Conservation (phyloP, 1,140 invertebrate genomes). For the Pseudobourletiella spinata region DNA sequence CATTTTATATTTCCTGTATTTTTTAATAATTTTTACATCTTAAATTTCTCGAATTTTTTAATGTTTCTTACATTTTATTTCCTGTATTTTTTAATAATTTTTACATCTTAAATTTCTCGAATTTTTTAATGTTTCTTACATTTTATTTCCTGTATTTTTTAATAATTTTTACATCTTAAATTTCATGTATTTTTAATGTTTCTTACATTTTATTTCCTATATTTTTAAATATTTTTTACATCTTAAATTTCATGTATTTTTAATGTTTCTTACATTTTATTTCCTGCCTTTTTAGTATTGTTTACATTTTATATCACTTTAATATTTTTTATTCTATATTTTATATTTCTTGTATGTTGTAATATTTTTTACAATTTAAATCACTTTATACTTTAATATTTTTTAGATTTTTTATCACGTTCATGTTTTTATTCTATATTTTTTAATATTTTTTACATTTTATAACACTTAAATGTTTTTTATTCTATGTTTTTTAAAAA, state of each 20-base stretch:
- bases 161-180: slow-evolving; percentile 4
- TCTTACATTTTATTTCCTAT: slow-evolving; percentile 31
- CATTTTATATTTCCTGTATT: slow-evolving; percentile 6
- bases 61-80: slow-evolving; percentile 36
- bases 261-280: too few species aligned
- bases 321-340: slow-evolving; percentile 35
- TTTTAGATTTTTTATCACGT: slow-evolving; percentile 31
- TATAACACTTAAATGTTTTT: slow-evolving; percentile 35
- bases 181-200: slow-evolving; percentile 35
- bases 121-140: slow-evolving; percentile 37
- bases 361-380: slow-evolving; percentile 4
- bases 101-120: slow-evolving; percentile 19
- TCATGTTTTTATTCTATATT: not conserved
- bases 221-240: not conserved
- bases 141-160: not conserved
- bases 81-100: not conserved
- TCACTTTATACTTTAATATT: slow-evolving; percentile 35
- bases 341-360: not conserved
- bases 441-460: slow-evolving; percentile 25
- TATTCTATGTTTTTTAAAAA: not conserved
- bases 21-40: not conserved
- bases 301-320: slow-evolving; percentile 11
- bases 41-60: slow-evolving; percentile 26
- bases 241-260: too few species aligned
- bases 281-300: too few species aligned